Percentiles rank a stretch among this genome's conserved stretches.
Conservation (phyloP, 2,113 vertebrate genomes). For the Rhombomys opimus region DNA sequence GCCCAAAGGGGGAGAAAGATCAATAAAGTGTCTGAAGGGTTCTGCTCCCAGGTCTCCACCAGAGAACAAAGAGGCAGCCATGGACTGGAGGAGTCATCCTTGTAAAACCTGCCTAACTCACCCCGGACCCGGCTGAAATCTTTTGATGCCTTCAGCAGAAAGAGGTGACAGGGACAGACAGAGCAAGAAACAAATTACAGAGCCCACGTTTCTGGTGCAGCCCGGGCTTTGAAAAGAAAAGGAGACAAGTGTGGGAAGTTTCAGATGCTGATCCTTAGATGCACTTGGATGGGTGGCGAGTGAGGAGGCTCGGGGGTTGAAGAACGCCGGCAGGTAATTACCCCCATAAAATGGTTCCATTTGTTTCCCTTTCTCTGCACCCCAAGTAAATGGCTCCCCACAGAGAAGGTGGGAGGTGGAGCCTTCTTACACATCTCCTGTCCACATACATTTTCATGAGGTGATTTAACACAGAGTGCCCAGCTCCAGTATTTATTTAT, state of each 20-base stretch:
- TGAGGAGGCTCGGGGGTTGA: neutral
- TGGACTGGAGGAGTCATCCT: constrained; percentile 65
- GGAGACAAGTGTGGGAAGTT: constrained; percentile 16
- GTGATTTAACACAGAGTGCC: constrained; percentile 50
- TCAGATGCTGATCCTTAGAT: neutral
- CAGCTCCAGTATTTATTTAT: constrained; percentile 81
- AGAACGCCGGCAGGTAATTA: constrained; percentile 23
- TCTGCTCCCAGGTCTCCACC: constrained; percentile 81
- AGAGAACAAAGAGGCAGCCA: constrained; percentile 84
- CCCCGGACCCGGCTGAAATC: neutral
- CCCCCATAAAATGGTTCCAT: constrained; percentile 60
- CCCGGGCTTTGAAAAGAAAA: constrained; percentile 53
- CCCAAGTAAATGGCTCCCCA: constrained; percentile 52
- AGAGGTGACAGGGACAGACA: constrained; percentile 6
- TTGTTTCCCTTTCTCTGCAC: constrained; percentile 27
- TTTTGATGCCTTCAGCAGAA: constrained; percentile 18
- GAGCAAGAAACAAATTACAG: constrained; percentile 70
- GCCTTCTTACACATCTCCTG: constrained; percentile 33
- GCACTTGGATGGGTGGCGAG: neutral
- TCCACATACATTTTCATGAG: constrained; percentile 78
- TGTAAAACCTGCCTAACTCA: constrained; percentile 50
- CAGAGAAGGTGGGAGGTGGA: constrained; percentile 57
- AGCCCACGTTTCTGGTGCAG: neutral
- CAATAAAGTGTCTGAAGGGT: constrained; percentile 90
- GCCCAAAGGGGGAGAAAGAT: constrained; percentile 86